phyloP scores from a whole-genome alignment of 1,140 invertebrate genomes.

The Scaptomyza montana region DNA sequence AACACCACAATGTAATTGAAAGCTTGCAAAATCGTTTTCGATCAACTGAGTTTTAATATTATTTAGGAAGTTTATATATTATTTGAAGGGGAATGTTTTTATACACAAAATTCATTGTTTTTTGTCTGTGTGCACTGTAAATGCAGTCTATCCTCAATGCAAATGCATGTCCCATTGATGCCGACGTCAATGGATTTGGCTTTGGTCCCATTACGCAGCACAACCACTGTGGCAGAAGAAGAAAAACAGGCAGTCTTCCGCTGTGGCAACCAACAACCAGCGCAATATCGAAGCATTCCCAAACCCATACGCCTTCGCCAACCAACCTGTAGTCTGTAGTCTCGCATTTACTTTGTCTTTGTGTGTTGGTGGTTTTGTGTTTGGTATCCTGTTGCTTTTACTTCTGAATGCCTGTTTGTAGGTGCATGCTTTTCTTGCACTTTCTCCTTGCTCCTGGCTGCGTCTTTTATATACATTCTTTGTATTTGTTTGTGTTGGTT shows the following conservation, averaged over 20 bases:
- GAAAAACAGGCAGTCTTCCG: not conserved
- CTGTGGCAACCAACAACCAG: not conserved
- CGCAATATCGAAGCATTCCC: no score
- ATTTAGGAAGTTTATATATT: no score
- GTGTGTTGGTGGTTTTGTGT: slow-evolving; percentile 2
- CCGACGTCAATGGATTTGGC: slow-evolving; percentile 59
- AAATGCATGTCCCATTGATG: slow-evolving; percentile 18
- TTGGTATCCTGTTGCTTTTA: slow-evolving; percentile 60
- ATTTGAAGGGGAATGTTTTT: no score
- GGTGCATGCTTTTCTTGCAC: slow-evolving; percentile 23
- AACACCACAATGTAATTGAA: no score
- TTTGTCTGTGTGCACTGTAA: not conserved
- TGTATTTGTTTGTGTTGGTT: no score
- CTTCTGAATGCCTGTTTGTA: slow-evolving; percentile 34
- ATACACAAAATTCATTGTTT: no score
- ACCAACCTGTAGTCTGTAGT: not conserved
- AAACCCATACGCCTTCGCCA: no score
- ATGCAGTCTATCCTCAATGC: not conserved
- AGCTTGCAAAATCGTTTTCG: no score
- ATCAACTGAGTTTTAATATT: no score
- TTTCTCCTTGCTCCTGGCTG: slow-evolving; percentile 17
- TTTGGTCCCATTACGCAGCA: slow-evolving; percentile 35
- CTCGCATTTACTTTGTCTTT: no score
- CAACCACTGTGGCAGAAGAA: no score
- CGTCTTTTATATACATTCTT: slow-evolving; percentile 42